A percentile compares a stretch with the other conserved stretches of the same genome.
These are phyloP conservation scores for Pogonocherus hispidulus DNA, from an alignment of 2,888 invertebrate genomes.

Conservation along the genomic window DNA sequence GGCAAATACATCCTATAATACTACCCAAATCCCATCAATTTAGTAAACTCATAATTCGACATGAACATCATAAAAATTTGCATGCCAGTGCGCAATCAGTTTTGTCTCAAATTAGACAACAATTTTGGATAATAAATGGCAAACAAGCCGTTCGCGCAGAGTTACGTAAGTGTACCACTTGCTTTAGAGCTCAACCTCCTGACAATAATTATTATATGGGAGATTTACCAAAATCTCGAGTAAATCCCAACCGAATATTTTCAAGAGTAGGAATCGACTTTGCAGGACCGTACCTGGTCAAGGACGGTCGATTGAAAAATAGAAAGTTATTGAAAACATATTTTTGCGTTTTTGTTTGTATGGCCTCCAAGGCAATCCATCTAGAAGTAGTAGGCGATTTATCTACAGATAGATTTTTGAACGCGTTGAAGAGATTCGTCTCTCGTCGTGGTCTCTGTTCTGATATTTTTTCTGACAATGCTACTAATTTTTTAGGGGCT, in stretches of 20 bases:
- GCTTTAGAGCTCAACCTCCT: slow-evolving; percentile 27
- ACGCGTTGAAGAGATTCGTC: slow-evolving; percentile 43
- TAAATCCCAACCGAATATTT: slow-evolving; percentile 38
- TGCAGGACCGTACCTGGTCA: slow-evolving; percentile 44
- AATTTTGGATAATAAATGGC: slow-evolving; percentile 41
- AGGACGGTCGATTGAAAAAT: slow-evolving; percentile 18
- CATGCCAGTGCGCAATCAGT: slow-evolving; percentile 36
- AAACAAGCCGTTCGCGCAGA: slow-evolving; percentile 32
- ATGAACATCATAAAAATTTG: slow-evolving; percentile 41
- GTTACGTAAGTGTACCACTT: slow-evolving; percentile 36
- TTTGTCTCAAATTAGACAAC: slow-evolving; percentile 35
- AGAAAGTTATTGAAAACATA: slow-evolving; percentile 30
- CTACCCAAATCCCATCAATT: slow-evolving; percentile 36
- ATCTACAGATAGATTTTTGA: slow-evolving; percentile 41
- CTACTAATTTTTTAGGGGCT: slow-evolving; percentile 47
- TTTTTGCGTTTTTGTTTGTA: slow-evolving; percentile 33
- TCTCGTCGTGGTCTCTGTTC: slow-evolving; percentile 28
- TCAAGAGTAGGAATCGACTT: slow-evolving; percentile 45
- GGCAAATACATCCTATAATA: slow-evolving; percentile 36
- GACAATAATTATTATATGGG: slow-evolving; percentile 45
- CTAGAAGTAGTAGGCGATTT: slow-evolving; percentile 45
- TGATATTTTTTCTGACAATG: slow-evolving; percentile 45
- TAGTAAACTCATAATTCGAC: slow-evolving; percentile 28
- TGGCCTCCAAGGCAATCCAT: slow-evolving; percentile 41
- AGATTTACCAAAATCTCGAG: slow-evolving; percentile 42